phyloP scores from a whole-genome alignment of 1,140 invertebrate genomes.

The Drosophila sp. region DNA sequence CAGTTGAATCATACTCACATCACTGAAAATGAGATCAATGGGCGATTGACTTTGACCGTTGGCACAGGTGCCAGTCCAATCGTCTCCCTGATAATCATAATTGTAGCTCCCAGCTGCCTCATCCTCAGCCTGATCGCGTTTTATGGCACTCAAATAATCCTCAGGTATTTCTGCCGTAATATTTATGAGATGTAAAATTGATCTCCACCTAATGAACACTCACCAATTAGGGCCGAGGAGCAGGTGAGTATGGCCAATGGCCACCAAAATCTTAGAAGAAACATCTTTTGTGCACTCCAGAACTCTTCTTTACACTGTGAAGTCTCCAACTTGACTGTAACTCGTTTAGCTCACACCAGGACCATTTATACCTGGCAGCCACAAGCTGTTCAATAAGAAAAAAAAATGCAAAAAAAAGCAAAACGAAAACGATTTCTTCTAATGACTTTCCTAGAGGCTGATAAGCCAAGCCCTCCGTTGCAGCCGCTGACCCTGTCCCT shows the following conservation, averaged over 20 bases:
- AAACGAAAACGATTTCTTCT: constrained; percentile 21
- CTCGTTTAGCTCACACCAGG: constrained; percentile 13
- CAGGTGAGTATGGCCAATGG: constrained; percentile 29
- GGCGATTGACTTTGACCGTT: constrained; percentile 49
- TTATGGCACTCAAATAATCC: constrained; percentile 40
- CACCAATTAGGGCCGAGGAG: constrained; percentile 28
- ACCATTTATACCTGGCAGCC: constrained; percentile 54
- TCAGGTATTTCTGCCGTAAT: constrained; percentile 31
- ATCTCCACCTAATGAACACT: background rate
- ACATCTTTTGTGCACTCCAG: constrained; percentile 35
- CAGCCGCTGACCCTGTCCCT: constrained; percentile 1
- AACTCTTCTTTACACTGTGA: constrained; percentile 13
- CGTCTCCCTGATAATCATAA: constrained; percentile 66
- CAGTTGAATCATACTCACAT: constrained; percentile 28
- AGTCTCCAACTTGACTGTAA: constrained; percentile 48
- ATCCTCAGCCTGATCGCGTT: constrained; percentile 30
- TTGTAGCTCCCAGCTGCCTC: constrained; percentile 52
- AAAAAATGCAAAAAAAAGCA: background rate
- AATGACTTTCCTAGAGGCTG: constrained; percentile 14
- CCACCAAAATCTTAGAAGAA: constrained; percentile 1
- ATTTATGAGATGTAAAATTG: background rate
- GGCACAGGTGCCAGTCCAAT: constrained; percentile 57
- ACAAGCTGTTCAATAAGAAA: background rate
- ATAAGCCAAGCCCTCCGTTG: constrained; percentile 8
- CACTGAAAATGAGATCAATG: constrained; percentile 29